Evolutionary conservation across 2,888 invertebrate species (phyloP), one percentile per base, ranked within the genome.

Genomic region (Parnassius mnemosyne): DNA sequence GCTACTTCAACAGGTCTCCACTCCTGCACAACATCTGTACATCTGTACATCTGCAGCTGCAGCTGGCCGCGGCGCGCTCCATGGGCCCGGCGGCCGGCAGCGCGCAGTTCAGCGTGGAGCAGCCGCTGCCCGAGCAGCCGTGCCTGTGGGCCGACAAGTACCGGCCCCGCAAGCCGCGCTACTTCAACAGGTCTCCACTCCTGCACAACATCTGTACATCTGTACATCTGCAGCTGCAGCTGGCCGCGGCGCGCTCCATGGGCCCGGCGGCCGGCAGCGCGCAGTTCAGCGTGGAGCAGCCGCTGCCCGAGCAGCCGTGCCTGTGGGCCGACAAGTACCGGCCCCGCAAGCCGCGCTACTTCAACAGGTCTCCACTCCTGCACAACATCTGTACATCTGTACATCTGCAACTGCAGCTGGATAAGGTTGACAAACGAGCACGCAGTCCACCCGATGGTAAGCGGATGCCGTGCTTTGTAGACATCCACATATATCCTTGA

Each of bases 91-190:
- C 94, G 50, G 93, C 93, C 51, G 98, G 97, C 75, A 98, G 98
- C 87, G 97, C 96, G 1, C 95, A 95, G 78, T 98, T 99, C 90
- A 96, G 97, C 64, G 98, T 97, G 53, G 97, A 99, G 93, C 94
- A 96, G 64, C 93, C 95, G 42, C 85, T 98, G 68, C 97, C 97
- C 72, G 95, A 95, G 66, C 96, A 97, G 87, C 95, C 97, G 10
- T 97, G 97, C 77, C 89, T 97, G 42, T 99, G 99, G 98, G 98
- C 98, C 0, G 99, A 99, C 87, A 99, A 99, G 89, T 99, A 99
- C 85, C 92, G 99, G 11, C 99, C 99, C 0, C 89, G 99, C 54
- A 99, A 99, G 71, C 99, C 99, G 1, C 89, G 99, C 20, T 99
- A 25, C 25, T 25, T 25, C 25, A 25, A 25, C 25, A 25, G 25